These are phyloP conservation scores for Notothenia rossii DNA, from an alignment of 2,113 vertebrate species.

Conservation along the genomic window DNA sequence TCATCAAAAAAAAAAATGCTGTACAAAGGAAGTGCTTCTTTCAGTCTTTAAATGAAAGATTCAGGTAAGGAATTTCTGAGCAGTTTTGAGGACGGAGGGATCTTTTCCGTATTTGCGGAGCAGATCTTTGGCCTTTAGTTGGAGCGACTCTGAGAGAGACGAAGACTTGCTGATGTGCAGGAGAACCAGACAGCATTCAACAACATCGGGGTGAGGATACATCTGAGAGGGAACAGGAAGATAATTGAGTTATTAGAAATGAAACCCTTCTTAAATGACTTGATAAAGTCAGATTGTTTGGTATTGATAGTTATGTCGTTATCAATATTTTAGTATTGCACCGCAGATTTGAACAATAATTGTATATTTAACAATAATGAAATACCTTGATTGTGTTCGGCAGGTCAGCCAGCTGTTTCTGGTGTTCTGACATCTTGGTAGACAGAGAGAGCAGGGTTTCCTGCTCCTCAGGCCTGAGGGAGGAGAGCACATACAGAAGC, in stretches of 20 bases:
- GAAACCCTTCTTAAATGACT: background rate
- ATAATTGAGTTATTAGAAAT: background rate
- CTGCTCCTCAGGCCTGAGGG: slow-evolving; percentile 68
- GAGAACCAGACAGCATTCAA: slow-evolving; percentile 92
- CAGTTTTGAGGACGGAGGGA: slow-evolving; percentile 50
- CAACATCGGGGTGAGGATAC: slow-evolving; percentile 89
- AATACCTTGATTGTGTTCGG: slow-evolving; percentile 82
- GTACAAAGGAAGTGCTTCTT: slow-evolving; percentile 43
- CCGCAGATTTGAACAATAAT: too few relatives aligned
- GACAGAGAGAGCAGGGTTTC: slow-evolving; percentile 88
- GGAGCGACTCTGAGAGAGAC: slow-evolving; percentile 69
- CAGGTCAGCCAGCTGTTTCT: slow-evolving; percentile 85
- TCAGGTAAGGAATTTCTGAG: slow-evolving; percentile 71
- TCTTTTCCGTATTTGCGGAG: slow-evolving; percentile 76
- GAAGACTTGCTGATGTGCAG: slow-evolving; percentile 80
- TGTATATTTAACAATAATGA: too few relatives aligned
- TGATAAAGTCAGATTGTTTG: too few relatives aligned
- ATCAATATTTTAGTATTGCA: too few relatives aligned
- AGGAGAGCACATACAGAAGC: background rate
- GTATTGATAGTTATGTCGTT: too few relatives aligned
- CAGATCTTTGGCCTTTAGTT: slow-evolving; percentile 79
- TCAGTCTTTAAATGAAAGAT: fast-evolving
- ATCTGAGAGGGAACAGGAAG: slow-evolving; percentile 72
- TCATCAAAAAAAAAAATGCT: slow-evolving; percentile 51
- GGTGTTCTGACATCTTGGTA: slow-evolving; percentile 84